These are phyloP conservation scores for Barbus barbus DNA, from an alignment of 2,113 vertebrate genomes.

Conservation along the genomic window DNA sequence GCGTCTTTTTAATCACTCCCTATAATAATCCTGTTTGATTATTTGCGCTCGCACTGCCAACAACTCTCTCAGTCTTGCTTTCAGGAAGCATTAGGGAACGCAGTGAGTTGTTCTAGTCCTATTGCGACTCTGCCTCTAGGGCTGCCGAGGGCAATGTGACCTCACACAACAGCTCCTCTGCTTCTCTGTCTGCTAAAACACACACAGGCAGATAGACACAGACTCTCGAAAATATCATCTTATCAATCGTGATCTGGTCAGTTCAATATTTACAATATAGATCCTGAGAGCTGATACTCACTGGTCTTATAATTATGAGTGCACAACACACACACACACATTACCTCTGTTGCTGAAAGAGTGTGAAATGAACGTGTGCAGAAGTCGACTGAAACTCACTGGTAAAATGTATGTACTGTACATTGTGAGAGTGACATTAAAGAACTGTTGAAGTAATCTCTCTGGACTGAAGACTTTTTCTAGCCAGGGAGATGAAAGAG, in stretches of 20 bases:
- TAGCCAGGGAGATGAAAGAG: too few species aligned
- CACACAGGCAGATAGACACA: neutral
- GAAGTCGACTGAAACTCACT: neutral
- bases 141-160: constrained; percentile 62
- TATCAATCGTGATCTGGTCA: neutral
- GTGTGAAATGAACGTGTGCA: neutral
- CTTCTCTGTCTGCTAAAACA: neutral
- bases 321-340: neutral
- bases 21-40: constrained; percentile 1
- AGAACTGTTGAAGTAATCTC: neutral
- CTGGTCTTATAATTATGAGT: too few species aligned
- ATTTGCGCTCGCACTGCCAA: neutral
- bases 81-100: constrained; percentile 38
- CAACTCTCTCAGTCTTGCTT: neutral
- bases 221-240: neutral
- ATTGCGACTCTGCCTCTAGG: constrained; percentile 49
- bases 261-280: neutral
- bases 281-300: neutral
- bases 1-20: neutral
- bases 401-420: neutral
- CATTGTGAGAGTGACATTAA: neutral
- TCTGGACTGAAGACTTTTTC: too few species aligned
- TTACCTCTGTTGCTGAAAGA: neutral
- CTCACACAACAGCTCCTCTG: constrained; percentile 50
- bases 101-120: constrained; percentile 50